Evolutionary conservation across 2,113 vertebrate species (phyloP).

Genomic region (Suricata suricatta): DNA sequence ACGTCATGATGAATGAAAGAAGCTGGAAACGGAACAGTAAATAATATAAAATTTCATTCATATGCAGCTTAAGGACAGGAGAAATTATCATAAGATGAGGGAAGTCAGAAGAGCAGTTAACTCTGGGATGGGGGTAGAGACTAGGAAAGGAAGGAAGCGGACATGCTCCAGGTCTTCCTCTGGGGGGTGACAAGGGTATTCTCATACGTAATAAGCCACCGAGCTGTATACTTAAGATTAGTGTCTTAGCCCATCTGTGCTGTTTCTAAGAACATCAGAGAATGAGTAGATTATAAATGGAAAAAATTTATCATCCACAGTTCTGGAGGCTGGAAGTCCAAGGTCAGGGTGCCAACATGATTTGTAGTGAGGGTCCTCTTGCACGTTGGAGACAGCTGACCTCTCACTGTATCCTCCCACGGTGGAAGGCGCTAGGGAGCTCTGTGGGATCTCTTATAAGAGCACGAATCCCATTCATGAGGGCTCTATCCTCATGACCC

Average conservation of each 20-base stretch:
- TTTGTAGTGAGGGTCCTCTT: background rate
- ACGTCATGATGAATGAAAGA: background rate
- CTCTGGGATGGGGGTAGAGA: background rate
- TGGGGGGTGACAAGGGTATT: background rate
- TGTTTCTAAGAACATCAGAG: background rate
- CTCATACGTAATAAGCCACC: background rate
- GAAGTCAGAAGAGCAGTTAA: background rate
- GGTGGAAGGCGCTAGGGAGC: background rate
- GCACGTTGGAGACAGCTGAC: background rate
- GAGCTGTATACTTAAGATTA: background rate
- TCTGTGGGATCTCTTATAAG: background rate
- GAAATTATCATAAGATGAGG: background rate
- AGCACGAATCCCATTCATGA: background rate
- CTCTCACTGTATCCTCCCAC: background rate
- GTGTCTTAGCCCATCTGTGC: background rate
- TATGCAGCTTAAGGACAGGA: background rate
- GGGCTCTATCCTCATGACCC: background rate
- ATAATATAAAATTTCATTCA: background rate
- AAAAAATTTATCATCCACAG: background rate
- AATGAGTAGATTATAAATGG: background rate
- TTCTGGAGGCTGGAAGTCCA: background rate
- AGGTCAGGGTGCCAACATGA: background rate
- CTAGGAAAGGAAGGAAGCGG: background rate
- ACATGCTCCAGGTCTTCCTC: background rate
- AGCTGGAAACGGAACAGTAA: background rate